Evolutionary conservation across 2,113 vertebrate species (phyloP).

Genomic region (Dipodomys spectabilis): DNA sequence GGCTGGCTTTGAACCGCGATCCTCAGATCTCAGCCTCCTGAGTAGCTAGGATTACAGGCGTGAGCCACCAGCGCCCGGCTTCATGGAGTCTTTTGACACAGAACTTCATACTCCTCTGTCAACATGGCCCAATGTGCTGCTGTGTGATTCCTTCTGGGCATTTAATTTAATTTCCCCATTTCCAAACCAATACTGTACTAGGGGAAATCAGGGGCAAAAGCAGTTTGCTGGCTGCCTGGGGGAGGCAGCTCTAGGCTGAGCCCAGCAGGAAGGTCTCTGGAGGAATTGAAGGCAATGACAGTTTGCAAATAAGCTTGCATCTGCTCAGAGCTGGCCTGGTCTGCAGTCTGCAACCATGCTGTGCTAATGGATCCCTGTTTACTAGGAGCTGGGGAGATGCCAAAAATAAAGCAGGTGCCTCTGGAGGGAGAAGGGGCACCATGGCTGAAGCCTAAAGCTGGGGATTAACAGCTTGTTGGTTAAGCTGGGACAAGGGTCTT

Average conservation of each 20-base stretch:
- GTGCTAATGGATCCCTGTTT: constrained; percentile 45
- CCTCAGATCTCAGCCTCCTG: too few relatives aligned
- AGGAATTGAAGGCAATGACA: constrained; percentile 55
- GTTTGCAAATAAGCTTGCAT: constrained; percentile 74
- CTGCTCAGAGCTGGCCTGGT: constrained; percentile 45
- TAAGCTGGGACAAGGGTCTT: not conserved
- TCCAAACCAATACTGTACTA: constrained; percentile 45
- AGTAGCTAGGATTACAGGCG: too few relatives aligned
- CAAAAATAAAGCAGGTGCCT: constrained; percentile 48
- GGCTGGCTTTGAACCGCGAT: too few relatives aligned
- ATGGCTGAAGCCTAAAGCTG: not conserved
- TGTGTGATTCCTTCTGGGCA: constrained; percentile 1
- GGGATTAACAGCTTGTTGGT: not conserved
- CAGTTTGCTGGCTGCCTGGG: constrained; percentile 53
- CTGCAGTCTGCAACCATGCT: constrained; percentile 48
- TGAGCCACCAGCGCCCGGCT: too few relatives aligned
- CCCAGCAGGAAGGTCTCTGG: constrained; percentile 44
- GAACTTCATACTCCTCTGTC: constrained; percentile 58
- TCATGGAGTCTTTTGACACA: constrained; percentile 12
- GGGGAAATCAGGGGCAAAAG: constrained; percentile 6
- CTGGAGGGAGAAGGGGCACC: constrained; percentile 58
- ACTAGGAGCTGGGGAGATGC: not conserved
- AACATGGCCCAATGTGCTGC: not conserved
- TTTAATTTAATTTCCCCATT: constrained; percentile 73
- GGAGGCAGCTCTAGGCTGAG: constrained; percentile 65